phyloP scores from a whole-genome alignment of 1,140 invertebrate genomes.

The Bombyx mandarina region DNA sequence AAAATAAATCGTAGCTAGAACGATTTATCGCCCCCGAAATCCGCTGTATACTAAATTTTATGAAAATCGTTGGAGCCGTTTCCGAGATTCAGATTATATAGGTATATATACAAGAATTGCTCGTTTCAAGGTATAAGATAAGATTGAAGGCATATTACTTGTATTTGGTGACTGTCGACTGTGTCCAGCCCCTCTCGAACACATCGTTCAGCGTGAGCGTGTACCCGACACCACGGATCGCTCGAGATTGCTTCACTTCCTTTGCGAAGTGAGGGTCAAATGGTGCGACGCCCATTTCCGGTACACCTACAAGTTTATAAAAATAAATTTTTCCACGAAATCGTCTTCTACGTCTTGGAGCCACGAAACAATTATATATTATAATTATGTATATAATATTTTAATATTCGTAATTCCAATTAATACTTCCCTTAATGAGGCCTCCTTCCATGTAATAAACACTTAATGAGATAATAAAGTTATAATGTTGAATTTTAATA shows the following conservation, averaged over 20 bases:
- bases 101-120: no score
- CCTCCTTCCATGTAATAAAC: not conserved
- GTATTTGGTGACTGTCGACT: conserved; percentile 83
- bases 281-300: conserved; percentile 77
- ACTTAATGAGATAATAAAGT: no score
- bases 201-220: conserved; percentile 80
- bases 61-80: no score
- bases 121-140: no score
- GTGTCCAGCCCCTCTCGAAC: conserved; percentile 82
- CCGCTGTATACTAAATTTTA: no score
- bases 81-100: no score
- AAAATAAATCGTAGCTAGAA: no score
- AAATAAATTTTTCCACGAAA: not conserved
- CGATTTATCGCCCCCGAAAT: no score
- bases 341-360: not conserved
- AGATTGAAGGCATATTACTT: conserved; percentile 44
- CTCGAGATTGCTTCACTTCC: conserved; percentile 76
- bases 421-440: not conserved
- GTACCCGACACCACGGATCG: conserved; percentile 76
- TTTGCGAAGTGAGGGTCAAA: conserved; percentile 84
- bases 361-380: not conserved
- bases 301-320: conserved; percentile 71
- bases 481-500: not conserved
- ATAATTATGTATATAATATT: not conserved
- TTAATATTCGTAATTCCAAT: not conserved